These are phyloP conservation scores for Clepsis dumicolana DNA, from an alignment of 2,888 invertebrate genomes.

Conservation along the genomic window DNA sequence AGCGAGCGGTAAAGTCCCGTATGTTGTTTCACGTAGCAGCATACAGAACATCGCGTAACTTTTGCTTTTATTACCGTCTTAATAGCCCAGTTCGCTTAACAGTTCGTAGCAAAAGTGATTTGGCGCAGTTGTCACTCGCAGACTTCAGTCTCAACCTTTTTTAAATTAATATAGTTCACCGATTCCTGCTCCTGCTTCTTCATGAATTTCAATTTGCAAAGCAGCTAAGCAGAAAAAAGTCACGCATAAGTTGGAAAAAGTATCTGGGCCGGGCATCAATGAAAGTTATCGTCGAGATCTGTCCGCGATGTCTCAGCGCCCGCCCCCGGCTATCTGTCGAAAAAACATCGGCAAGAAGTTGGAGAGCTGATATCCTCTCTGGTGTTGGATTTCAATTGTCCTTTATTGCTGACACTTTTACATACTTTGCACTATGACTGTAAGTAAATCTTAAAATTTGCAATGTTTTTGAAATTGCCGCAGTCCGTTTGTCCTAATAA, in stretches of 20 bases:
- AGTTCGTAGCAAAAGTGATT: conserved; percentile 10
- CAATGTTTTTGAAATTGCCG: not conserved
- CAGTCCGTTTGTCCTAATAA: not conserved
- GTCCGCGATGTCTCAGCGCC: not conserved
- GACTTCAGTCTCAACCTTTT: not conserved
- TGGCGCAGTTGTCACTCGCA: conserved; percentile 17
- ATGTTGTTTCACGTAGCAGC: not conserved
- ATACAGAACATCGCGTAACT: not conserved
- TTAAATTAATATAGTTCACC: conserved; percentile 31
- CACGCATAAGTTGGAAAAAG: conserved; percentile 31
- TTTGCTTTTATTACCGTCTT: not conserved
- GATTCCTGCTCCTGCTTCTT: conserved; percentile 8
- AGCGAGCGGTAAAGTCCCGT: not conserved
- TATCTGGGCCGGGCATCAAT: conserved; percentile 38
- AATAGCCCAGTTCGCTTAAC: conserved; percentile 1
- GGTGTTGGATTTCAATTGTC: conserved; percentile 20
- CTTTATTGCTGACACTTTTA: conserved; percentile 26
- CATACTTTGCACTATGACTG: conserved; percentile 19
- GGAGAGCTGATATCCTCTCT: conserved; percentile 6
- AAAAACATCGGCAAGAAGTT: conserved; percentile 39
- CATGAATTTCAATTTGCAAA: conserved; percentile 37
- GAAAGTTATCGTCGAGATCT: conserved; percentile 37
- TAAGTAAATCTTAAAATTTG: not conserved
- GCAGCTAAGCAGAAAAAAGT: conserved; percentile 35
- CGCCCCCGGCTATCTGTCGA: conserved; percentile 16